These are phyloP conservation scores for Heliconius erato DNA, from an alignment of 2,888 invertebrate species.

Conservation along the genomic window DNA sequence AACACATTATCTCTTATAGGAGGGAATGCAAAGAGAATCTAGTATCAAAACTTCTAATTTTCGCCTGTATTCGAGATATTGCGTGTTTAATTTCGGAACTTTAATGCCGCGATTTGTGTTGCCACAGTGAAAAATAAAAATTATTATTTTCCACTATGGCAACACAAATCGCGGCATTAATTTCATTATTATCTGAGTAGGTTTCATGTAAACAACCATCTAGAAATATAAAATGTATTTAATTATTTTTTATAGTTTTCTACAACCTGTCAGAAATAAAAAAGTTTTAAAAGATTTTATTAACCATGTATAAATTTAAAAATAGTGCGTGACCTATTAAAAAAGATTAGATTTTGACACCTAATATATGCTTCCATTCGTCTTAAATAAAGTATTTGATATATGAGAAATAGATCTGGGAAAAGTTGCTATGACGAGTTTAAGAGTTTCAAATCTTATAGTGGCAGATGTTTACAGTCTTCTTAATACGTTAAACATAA, in stretches of 20 bases:
- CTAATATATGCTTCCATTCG: background rate
- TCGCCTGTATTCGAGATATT: no score
- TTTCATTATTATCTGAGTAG: no score
- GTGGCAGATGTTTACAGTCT: conserved; percentile 73
- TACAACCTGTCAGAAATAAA: background rate
- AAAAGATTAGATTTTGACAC: background rate
- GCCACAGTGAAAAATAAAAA: no score
- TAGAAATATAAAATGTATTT: no score
- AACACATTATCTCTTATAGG: no score
- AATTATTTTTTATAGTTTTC: background rate
- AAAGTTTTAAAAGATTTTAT: background rate
- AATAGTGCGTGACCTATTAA: background rate
- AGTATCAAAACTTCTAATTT: no score
- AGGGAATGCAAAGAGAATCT: no score
- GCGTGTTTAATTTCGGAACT: no score
- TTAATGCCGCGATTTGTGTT: no score
- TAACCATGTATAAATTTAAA: background rate
- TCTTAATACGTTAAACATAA: conserved; percentile 72
- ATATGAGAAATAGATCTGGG: conserved; percentile 51
- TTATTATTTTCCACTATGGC: no score
- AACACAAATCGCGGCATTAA: no score
- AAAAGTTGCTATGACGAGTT: conserved; percentile 58
- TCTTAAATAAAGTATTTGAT: conserved; percentile 33
- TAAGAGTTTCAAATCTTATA: conserved; percentile 67
- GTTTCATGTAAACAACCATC: no score